These are phyloP conservation scores for Halichondria panicea DNA, from an alignment of 37 sponge, comb jelly and placozoan genomes.

Conservation along the genomic window DNA sequence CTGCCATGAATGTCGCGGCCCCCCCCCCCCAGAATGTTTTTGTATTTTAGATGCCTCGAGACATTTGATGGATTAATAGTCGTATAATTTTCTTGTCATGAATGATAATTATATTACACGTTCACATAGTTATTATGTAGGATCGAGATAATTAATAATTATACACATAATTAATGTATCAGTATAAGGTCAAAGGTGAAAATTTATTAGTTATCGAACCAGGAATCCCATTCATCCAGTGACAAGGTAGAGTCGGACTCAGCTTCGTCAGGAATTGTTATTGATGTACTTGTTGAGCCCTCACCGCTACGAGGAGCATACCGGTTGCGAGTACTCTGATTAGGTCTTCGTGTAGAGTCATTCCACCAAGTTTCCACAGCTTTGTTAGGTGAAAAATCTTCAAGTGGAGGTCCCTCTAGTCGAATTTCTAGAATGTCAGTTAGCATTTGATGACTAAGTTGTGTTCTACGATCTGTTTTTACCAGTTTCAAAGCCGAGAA, in stretches of 20 bases:
- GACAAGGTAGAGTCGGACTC: too few relatives aligned
- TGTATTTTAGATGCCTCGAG: too few relatives aligned
- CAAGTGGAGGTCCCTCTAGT: conserved; percentile 22
- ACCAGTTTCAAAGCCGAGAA: conserved; percentile 33
- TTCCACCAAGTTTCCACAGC: conserved; percentile 38
- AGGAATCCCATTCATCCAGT: background rate
- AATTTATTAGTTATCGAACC: background rate
- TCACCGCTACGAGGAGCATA: conserved; percentile 34
- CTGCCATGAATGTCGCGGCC: too few relatives aligned
- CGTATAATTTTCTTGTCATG: too few relatives aligned
- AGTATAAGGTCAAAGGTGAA: background rate
- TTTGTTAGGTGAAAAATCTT: conserved; percentile 7
- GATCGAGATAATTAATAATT: too few relatives aligned
- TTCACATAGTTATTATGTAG: too few relatives aligned
- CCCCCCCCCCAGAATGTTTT: too few relatives aligned
- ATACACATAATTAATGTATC: background rate
- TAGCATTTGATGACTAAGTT: conserved; percentile 8
- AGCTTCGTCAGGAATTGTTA: too few relatives aligned
- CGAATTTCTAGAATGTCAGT: conserved; percentile 36
- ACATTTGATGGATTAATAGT: too few relatives aligned
- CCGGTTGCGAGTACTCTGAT: conserved; percentile 24
- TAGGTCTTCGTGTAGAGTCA: conserved; percentile 35
- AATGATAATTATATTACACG: too few relatives aligned
- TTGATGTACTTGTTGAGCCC: background rate
- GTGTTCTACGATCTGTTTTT: conserved; percentile 40